A percentile compares a stretch with the other conserved stretches of the same genome.
phyloP scores from a whole-genome alignment of 1,140 invertebrate genomes.

The Leptoteleia sp. region DNA sequence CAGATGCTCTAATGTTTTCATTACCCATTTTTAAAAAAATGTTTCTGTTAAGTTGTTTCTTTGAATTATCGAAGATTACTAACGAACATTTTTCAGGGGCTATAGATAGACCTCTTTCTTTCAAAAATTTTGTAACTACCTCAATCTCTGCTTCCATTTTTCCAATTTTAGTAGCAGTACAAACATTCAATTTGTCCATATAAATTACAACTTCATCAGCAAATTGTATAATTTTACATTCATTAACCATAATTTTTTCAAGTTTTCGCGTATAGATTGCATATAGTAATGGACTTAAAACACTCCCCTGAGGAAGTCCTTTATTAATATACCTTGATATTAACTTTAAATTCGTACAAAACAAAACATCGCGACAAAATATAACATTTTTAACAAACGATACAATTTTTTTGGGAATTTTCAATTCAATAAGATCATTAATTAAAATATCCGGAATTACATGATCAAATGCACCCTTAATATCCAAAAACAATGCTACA shows the following conservation, averaged over 20 bases:
- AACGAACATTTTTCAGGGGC: slow-evolving; percentile 27
- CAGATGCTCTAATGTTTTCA: not conserved
- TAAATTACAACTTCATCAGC: not conserved
- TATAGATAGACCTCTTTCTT: not conserved
- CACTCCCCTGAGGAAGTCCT: not conserved
- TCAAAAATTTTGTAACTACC: not conserved
- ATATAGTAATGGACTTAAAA: not conserved
- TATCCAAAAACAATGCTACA: not conserved
- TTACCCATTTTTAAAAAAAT: slow-evolving; percentile 16
- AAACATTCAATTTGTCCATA: not conserved
- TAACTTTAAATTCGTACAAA: not conserved
- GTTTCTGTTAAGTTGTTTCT: slow-evolving; percentile 1
- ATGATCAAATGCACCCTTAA: not conserved
- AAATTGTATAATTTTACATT: not conserved
- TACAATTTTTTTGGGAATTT: not conserved
- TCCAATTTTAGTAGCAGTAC: not conserved
- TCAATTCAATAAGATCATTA: not conserved
- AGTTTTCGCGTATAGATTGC: not conserved
- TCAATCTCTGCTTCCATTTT: not conserved
- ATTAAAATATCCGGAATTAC: not conserved
- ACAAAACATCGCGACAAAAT: not conserved
- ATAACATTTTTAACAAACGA: not conserved
- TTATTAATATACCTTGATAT: not conserved
- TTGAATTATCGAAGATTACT: slow-evolving; percentile 20
- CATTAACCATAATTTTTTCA: not conserved